Conservation (phyloP, 2,113 vertebrate genomes). For the Dolichotis patagonum region DNA sequence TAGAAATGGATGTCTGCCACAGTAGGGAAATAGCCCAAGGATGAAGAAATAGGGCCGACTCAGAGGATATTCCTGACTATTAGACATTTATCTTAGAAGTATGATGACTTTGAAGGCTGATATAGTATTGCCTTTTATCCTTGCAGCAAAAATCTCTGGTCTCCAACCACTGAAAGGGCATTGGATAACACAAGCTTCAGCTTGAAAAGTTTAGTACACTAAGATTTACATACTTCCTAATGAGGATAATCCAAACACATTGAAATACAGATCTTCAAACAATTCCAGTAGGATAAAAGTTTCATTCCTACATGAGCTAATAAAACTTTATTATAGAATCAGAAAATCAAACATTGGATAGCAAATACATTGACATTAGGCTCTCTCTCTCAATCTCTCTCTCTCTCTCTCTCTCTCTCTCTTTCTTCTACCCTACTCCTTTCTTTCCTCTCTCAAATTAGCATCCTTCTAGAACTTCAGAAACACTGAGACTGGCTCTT, state of each 20-base stretch:
- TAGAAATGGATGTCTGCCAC: not conserved
- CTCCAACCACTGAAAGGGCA: not conserved
- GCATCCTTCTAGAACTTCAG: not conserved
- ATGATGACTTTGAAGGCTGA: not conserved
- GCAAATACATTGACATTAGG: not conserved
- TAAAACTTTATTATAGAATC: not conserved
- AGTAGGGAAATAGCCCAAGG: too few species aligned
- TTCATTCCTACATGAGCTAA: slow-evolving; percentile 1
- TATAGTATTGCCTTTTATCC: not conserved
- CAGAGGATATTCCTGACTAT: not conserved
- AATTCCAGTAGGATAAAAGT: not conserved
- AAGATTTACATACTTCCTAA: not conserved
- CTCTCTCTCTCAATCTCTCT: not conserved
- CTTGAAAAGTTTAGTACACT: not conserved
- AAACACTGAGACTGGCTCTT: not conserved
- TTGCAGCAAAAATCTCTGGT: not conserved
- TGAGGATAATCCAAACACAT: not conserved
- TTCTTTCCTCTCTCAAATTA: not conserved
- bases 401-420: not conserved
- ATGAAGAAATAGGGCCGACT: not conserved
- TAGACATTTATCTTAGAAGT: not conserved
- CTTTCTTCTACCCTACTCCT: too few species aligned
- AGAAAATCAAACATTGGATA: not conserved
- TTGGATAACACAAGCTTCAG: not conserved
- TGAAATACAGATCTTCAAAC: not conserved